Evolutionary conservation across 1,140 invertebrate genomes (phyloP).

Genomic region (Cydia splendana): DNA sequence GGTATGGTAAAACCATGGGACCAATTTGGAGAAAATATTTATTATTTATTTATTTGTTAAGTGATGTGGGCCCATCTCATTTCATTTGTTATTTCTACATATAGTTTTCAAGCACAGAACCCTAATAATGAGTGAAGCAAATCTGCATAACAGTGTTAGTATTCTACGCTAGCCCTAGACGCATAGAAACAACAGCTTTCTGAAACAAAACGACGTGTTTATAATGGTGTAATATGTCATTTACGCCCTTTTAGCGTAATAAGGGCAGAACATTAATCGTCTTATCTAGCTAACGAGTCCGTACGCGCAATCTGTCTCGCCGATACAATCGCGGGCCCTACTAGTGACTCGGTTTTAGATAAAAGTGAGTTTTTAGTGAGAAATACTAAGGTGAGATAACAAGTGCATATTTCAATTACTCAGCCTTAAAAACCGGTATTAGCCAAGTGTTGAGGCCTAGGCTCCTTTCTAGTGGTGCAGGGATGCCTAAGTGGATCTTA

Average conservation of each 20-base stretch:
- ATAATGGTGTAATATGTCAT: neutral
- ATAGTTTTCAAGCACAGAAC: neutral
- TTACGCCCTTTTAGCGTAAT: neutral
- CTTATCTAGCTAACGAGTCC: conserved; percentile 57
- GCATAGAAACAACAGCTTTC: conserved; percentile 38
- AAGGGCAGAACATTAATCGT: conserved; percentile 47
- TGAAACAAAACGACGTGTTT: neutral
- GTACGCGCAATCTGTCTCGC: conserved; percentile 52
- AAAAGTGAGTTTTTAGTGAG: conserved; percentile 10
- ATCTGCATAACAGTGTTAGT: conserved; percentile 28
- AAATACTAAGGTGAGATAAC: neutral
- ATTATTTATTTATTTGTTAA: too few species aligned
- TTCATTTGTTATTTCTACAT: neutral
- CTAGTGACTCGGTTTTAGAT: conserved; percentile 34
- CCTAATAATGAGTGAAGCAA: neutral
- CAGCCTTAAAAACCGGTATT: too few species aligned
- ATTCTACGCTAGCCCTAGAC: conserved; percentile 29
- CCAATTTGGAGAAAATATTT: too few species aligned
- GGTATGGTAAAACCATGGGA: too few species aligned
- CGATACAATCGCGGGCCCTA: conserved; percentile 50
- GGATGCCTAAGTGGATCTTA: too few species aligned
- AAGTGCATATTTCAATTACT: too few species aligned
- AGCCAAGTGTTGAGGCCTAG: too few species aligned
- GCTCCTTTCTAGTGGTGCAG: too few species aligned
- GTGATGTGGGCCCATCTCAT: neutral